Conservation (phyloP, 2,797 vertebrate species). For the Sardinella longiceps region DNA sequence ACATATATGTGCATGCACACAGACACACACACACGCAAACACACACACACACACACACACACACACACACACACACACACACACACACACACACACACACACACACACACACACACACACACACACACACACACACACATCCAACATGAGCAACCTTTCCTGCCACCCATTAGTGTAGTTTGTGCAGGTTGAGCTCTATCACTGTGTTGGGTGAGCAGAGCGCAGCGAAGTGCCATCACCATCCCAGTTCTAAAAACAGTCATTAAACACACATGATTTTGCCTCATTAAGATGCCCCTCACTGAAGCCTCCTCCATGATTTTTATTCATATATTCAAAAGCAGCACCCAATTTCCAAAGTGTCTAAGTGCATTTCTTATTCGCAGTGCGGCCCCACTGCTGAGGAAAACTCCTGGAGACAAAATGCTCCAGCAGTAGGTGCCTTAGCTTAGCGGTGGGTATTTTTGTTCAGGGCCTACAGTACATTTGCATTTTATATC, state of each 20-base stretch:
- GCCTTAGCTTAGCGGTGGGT: background rate
- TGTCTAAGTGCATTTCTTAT: background rate
- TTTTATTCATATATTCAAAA: slow-evolving; percentile 22
- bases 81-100: too few relatives aligned
- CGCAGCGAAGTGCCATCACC: background rate
- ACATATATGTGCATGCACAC: too few relatives aligned
- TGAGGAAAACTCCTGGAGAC: background rate
- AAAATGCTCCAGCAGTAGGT: slow-evolving; percentile 16
- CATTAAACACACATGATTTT: slow-evolving; percentile 10
- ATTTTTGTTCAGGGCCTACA: background rate
- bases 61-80: too few relatives aligned
- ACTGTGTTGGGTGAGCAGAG: background rate
- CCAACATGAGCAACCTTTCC: background rate
- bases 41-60: too few relatives aligned
- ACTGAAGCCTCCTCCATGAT: background rate
- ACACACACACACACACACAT: background rate
- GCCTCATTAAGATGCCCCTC: background rate
- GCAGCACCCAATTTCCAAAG: background rate
- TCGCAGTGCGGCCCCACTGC: background rate
- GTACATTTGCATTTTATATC: slow-evolving; percentile 6
- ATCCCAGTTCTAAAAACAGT: background rate
- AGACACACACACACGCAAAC: too few relatives aligned
- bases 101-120: too few relatives aligned
- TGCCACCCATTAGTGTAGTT: background rate
- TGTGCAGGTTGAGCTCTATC: background rate